These are phyloP conservation scores for Smittia aterrima DNA, from an alignment of 2,888 invertebrate species.

Conservation along the genomic window DNA sequence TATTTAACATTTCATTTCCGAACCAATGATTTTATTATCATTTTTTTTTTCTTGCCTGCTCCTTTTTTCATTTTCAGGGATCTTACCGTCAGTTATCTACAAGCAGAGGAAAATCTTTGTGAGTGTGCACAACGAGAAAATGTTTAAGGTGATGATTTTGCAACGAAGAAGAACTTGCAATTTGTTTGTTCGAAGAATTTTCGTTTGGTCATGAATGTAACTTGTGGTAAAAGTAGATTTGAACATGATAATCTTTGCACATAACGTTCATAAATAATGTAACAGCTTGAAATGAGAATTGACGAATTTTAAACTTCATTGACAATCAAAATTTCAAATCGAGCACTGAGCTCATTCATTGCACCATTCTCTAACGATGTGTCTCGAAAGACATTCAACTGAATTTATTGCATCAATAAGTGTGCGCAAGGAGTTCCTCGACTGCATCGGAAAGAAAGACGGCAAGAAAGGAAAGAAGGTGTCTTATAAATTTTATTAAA, in stretches of 20 bases:
- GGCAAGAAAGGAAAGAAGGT: slow-evolving; percentile 30
- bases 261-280: background rate
- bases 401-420: slow-evolving; percentile 38
- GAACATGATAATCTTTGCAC: background rate
- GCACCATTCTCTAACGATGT: too few species aligned
- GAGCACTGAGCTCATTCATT: too few species aligned
- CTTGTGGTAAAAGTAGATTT: too few species aligned
- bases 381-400: background rate
- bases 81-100: slow-evolving; percentile 31
- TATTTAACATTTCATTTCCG: slow-evolving; percentile 42
- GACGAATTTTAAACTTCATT: too few species aligned
- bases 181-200: too few species aligned
- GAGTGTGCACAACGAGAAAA: slow-evolving; percentile 27
- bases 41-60: slow-evolving; percentile 1
- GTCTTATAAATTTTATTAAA: slow-evolving; percentile 42
- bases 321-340: too few species aligned
- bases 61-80: background rate
- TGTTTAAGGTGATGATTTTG: slow-evolving; percentile 1
- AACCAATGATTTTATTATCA: slow-evolving; percentile 41
- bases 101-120: slow-evolving; percentile 24
- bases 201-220: too few species aligned
- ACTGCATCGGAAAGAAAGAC: background rate
- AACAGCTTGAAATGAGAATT: too few species aligned
- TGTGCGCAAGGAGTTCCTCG: slow-evolving; percentile 9
- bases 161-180: too few species aligned